These are phyloP conservation scores for Bathynomus jamesi DNA, from an alignment of 1,140 invertebrate species.

Conservation along the genomic window DNA sequence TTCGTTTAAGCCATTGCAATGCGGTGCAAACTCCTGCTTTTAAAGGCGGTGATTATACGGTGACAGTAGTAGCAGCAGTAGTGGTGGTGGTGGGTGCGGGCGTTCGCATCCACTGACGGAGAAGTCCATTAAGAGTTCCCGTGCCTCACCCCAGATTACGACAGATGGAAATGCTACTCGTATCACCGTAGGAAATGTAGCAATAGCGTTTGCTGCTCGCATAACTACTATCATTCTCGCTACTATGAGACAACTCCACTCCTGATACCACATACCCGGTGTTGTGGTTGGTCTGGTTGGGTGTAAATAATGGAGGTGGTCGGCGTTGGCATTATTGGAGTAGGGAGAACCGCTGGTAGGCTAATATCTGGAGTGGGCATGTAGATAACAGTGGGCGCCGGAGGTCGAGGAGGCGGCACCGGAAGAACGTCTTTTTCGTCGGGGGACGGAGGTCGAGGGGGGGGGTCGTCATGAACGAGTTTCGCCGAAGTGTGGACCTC, in stretches of 20 bases:
- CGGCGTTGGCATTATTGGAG: not conserved
- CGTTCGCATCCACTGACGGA: no score
- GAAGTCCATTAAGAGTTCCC: no score
- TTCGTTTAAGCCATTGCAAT: no score
- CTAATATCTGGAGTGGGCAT: not conserved
- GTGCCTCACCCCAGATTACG: no score
- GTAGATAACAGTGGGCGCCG: slow-evolving; percentile 4
- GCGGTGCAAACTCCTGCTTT: no score
- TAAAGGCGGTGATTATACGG: no score
- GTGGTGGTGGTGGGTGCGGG: no score
- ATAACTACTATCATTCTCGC: not conserved
- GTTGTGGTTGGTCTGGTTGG: not conserved
- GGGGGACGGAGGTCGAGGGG: slow-evolving; percentile 15
- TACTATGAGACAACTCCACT: not conserved
- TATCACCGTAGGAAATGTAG: not conserved
- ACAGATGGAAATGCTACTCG: no score
- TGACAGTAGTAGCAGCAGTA: no score
- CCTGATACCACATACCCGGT: not conserved
- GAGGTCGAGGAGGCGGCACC: slow-evolving; percentile 27
- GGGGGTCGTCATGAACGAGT: not conserved
- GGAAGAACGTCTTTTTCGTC: slow-evolving; percentile 12
- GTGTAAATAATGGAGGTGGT: not conserved
- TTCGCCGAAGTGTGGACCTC: no score
- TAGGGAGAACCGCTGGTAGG: not conserved
- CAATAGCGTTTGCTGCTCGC: not conserved